Base-by-base conservation (phyloP, 2,888 invertebrate genomes). In the Agapostemon virescens region DNA sequence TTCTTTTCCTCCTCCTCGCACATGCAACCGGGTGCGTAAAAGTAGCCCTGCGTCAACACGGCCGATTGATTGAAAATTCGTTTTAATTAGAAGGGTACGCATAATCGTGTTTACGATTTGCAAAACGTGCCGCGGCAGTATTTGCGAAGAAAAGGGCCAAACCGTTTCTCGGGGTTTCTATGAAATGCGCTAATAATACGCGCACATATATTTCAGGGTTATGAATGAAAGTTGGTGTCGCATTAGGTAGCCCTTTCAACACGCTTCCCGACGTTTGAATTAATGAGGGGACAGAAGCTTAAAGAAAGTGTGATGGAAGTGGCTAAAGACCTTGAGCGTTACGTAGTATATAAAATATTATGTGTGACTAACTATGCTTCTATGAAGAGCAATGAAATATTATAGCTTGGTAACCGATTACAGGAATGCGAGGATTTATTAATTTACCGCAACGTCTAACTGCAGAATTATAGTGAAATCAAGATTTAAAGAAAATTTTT, bases 51-150 rank as follows among this genome's bases (percentile, higher is more conserved):
- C 45, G 42, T 79, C 69, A 64, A 73, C 52, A 75, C 7, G 6
- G 9, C 13, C 64, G 73, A 40, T 4, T 20, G 33, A 17, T 61
- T 42, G 70, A 67, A 68, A 38, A 42, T 33, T 61, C 73, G 30
- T 58, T 67, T 49, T 49, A 55, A 70, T 55, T 13, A 0, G 7
- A 17, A 15, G 38, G n/a, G 36, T n/a, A 58, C 36, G 13, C 13
- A n/a, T 45, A 75, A 66, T 61, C 55, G 61, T 33, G 66, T 79
- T 71, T 42, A n/a, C 45, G 52, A 40, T 71, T 67, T 30, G 69
- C 72, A 49, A 72, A 73, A 76, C 33, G 20, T 17, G 20, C 33
- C 33, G 33, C 9, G 6, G 9, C 30, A n/a, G 49, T 7, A 17
- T n/a, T 15, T n/a, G n/a, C 49, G 11, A 4, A 5, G n/a, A 2